Evolutionary conservation across 2,113 vertebrate genomes (phyloP).

Genomic region (Epinephelus moara): DNA sequence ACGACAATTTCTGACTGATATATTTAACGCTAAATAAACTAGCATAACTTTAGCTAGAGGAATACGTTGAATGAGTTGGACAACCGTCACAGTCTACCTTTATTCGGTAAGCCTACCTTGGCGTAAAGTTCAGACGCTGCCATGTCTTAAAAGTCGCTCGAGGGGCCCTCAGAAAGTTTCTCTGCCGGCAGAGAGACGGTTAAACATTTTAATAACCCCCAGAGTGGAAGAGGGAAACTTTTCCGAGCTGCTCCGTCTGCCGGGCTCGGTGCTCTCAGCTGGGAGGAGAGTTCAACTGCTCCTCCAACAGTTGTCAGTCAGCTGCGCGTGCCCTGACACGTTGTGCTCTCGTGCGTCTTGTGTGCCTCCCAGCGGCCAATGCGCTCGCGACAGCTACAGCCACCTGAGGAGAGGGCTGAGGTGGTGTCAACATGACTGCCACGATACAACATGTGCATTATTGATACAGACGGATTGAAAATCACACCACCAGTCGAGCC

Average conservation of each 20-base stretch:
- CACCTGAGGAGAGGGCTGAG: background rate
- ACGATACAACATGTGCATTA: background rate
- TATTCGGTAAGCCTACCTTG: constrained; percentile 84
- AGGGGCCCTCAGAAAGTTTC: background rate
- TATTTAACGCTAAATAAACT: background rate
- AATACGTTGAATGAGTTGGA: constrained; percentile 1
- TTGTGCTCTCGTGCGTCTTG: constrained; percentile 10
- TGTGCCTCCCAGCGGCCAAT: constrained; percentile 76
- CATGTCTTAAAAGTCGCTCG: constrained; percentile 78
- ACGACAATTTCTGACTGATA: background rate
- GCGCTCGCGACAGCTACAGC: background rate
- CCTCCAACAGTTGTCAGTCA: constrained; percentile 6
- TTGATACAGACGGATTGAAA: background rate
- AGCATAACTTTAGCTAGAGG: constrained; percentile 5
- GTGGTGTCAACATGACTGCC: background rate
- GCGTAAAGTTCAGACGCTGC: constrained; percentile 91
- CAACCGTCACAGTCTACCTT: background rate
- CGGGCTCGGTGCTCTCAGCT: background rate
- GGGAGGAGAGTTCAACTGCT: background rate
- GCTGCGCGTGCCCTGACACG: constrained; percentile 40
- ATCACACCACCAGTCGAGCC: background rate
- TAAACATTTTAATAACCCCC: background rate
- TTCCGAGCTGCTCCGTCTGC: background rate
- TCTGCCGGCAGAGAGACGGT: background rate
- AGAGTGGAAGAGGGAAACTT: background rate